Conservation (phyloP, 2,797 vertebrate genomes). For the Tragelaphus oryx region DNA sequence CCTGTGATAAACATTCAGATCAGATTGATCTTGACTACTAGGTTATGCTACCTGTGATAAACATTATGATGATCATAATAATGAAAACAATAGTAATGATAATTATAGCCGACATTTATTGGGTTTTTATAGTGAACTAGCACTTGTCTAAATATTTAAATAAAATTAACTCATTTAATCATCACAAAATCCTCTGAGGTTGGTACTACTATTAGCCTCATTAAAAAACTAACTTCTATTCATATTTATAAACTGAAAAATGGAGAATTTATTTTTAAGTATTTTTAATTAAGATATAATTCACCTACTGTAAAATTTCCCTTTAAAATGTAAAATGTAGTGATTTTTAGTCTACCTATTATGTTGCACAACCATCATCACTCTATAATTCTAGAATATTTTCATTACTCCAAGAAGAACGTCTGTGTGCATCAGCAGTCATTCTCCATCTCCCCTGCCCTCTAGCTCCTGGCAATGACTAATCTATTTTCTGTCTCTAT, state of each 20-base stretch:
- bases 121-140: not conserved
- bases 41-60: not conserved
- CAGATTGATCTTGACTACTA: conserved; percentile 13
- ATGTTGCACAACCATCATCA: not conserved
- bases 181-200: not conserved
- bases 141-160: not conserved
- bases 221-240: conserved; percentile 21
- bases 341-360: conserved; percentile 38
- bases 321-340: not conserved
- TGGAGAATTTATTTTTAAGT: not conserved
- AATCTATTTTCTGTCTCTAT: conserved; percentile 61
- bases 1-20: conserved; percentile 15
- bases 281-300: not conserved
- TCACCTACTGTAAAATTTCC: not conserved
- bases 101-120: not conserved
- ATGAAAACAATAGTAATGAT: not conserved
- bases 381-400: conserved; percentile 35
- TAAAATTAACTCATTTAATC: conserved; percentile 23
- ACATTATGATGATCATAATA: not conserved
- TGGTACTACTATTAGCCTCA: not conserved
- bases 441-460: not conserved
- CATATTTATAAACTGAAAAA: not conserved
- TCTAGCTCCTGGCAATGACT: conserved; percentile 45
- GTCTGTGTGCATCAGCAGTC: conserved; percentile 21
- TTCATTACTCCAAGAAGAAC: conserved; percentile 44